Base-by-base conservation (phyloP, 2,797 vertebrate species). In the Paguma larvata region DNA sequence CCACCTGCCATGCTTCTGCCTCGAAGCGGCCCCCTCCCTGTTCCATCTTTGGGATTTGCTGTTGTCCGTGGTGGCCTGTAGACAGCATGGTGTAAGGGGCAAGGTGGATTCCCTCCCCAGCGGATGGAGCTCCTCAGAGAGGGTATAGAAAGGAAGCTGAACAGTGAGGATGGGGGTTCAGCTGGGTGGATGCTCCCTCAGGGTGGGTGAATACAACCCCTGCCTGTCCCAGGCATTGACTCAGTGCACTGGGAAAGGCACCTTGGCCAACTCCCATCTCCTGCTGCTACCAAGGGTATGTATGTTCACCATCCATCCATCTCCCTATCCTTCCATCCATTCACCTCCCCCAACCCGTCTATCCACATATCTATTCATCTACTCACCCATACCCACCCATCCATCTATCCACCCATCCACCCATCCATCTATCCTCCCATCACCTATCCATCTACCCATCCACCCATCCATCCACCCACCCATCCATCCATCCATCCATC, bases 1-100 rank as follows among this genome's bases (percentile, higher is more conserved):
- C 13, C 8, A 1, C 48, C 38, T 65, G 14, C 1, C 5, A 3
- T 11, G 12, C 19, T 73, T 48, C 48, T 51, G n/a, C 10, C 68
- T 7, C 15, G 10, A 16, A 34, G 1, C 12, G 62, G 5, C 15
- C 46, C 7, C 32, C 8, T 0, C 0, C 15, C 38, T 4, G 3
- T 6, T 46, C 73, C 5, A 82, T 11, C 3, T 2, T 34, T 14
- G n/a, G 16, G 68, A 3, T 51, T 63, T 80, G 65, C 53, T 14
- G 4, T 2, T 2, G 19, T 4, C 70, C 13, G 7, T 1, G 21
- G 34, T 10, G 72, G 38, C 62, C 25, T 3, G 30, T 15, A 83
- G 67, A 34, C n/a, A 51, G 70, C 44, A 6, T 16, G 9, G 34
- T 2, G 18, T 21, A 5, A 23, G 38, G 34, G 48, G 14, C 5